Conservation (phyloP, 2,113 vertebrate species). For the Lepisosteus oculatus region DNA sequence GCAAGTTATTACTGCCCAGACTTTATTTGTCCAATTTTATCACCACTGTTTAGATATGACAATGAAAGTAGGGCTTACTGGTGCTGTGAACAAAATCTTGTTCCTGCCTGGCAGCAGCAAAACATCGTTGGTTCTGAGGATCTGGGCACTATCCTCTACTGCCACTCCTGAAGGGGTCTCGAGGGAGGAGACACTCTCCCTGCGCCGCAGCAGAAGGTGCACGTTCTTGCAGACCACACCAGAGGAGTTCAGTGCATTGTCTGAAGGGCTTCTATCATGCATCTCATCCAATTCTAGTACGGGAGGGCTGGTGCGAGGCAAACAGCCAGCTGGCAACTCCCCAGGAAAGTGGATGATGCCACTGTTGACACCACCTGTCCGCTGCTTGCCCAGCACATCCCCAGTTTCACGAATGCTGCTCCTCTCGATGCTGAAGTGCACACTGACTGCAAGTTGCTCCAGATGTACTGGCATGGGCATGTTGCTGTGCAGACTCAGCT, state of each 20-base stretch:
- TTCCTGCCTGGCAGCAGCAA: constrained; percentile 83
- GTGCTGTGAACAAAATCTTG: constrained; percentile 75
- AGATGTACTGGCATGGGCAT: constrained; percentile 82
- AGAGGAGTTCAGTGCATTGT: constrained; percentile 75
- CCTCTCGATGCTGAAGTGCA: constrained; percentile 83
- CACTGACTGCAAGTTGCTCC: constrained; percentile 76
- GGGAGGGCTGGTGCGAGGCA: constrained; percentile 43
- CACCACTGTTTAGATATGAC: too few relatives aligned
- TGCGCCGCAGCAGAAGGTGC: constrained; percentile 83
- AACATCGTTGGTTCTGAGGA: constrained; percentile 70
- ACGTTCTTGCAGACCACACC: constrained; percentile 90
- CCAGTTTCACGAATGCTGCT: constrained; percentile 77
- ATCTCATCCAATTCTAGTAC: constrained; percentile 78
- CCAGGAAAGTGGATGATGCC: constrained; percentile 72
- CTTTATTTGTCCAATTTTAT: too few relatives aligned
- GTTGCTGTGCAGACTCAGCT: constrained; percentile 77
- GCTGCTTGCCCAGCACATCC: constrained; percentile 71
- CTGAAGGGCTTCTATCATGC: constrained; percentile 84
- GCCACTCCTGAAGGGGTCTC: constrained; percentile 63
- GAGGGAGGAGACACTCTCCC: constrained; percentile 68
- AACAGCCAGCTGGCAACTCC: constrained; percentile 33
- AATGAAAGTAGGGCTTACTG: constrained; percentile 55
- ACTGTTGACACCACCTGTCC: constrained; percentile 42
- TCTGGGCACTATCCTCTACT: constrained; percentile 75
- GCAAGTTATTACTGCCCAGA: too few relatives aligned